A percentile compares a stretch with the other conserved stretches of the same genome.
Conservation (phyloP, 2,113 vertebrate genomes). For the Sinocyclocheilus grahami region DNA sequence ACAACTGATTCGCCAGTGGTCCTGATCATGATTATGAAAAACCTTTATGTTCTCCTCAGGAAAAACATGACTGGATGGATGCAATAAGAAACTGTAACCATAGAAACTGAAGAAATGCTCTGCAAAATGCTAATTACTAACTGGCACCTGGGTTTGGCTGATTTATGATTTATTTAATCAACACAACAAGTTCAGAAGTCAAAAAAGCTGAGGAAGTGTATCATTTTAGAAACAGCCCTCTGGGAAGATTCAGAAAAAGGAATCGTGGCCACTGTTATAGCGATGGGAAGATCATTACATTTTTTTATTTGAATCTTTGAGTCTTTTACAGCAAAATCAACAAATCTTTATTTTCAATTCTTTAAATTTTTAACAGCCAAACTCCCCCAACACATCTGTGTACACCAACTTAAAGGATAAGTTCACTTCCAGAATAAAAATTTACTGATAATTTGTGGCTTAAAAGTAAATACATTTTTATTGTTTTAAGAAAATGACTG, state of each 20-base stretch:
- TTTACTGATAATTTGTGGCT: no score
- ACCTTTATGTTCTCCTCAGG: constrained; percentile 3
- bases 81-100: constrained; percentile 39
- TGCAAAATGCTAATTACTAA: constrained; percentile 29
- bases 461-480: no score
- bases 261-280: neutral
- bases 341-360: neutral
- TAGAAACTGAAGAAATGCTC: constrained; percentile 26
- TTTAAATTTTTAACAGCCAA: neutral
- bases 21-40: neutral
- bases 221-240: neutral
- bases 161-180: constrained; percentile 3
- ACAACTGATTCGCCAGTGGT: neutral
- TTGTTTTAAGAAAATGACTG: no score
- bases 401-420: neutral
- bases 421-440: no score
- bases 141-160: constrained; percentile 16
- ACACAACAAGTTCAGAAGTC: constrained; percentile 34
- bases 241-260: neutral
- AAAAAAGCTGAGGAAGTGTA: neutral
- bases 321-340: neutral
- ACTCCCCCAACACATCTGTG: neutral
- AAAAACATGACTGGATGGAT: constrained; percentile 25
- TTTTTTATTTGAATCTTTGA: neutral
- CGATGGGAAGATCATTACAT: neutral